A percentile compares a stretch with the other conserved stretches of the same genome.
These are phyloP conservation scores for Achroia grisella DNA, from an alignment of 1,140 invertebrate species.

Conservation along the genomic window DNA sequence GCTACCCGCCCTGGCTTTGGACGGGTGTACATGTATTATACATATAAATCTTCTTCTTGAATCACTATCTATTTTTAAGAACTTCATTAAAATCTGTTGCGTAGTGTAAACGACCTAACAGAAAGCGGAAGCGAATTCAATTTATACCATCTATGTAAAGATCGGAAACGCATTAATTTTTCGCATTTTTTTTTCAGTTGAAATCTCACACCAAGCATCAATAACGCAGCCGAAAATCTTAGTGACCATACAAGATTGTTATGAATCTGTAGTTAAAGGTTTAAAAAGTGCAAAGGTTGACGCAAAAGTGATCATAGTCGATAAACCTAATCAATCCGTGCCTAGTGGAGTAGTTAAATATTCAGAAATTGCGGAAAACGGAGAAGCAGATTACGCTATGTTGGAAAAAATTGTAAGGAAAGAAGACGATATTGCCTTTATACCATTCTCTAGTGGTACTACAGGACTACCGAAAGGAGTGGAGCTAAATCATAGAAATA, in stretches of 20 bases:
- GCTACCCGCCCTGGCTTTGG: too few species aligned
- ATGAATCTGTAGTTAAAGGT: constrained; percentile 48
- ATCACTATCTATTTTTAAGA: too few species aligned
- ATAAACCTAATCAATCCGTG: constrained; percentile 28
- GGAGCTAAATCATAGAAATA: constrained; percentile 86
- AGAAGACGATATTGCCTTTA: constrained; percentile 69
- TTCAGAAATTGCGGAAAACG: constrained; percentile 61
- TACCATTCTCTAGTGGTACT: constrained; percentile 90
- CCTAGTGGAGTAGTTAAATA: constrained; percentile 69
- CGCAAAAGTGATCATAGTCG: constrained; percentile 63
- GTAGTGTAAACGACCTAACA: too few species aligned
- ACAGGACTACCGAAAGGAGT: constrained; percentile 95
- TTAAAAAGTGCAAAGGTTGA: constrained; percentile 39
- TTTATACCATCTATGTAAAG: too few species aligned
- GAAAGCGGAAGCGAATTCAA: too few species aligned
- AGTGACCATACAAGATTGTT: constrained; percentile 75
- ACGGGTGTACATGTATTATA: too few species aligned
- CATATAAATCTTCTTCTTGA: too few species aligned
- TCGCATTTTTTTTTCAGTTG: constrained; percentile 73
- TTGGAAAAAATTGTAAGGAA: constrained; percentile 49
- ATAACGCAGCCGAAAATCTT: constrained; percentile 76
- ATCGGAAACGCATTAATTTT: too few species aligned
- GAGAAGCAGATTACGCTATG: constrained; percentile 37
- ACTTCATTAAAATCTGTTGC: too few species aligned
- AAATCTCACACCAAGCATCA: constrained; percentile 80